Evolutionary conservation across 2,888 invertebrate genomes (phyloP), one percentile per base, ranked within the genome.

Genomic region (Muscina levida): DNA sequence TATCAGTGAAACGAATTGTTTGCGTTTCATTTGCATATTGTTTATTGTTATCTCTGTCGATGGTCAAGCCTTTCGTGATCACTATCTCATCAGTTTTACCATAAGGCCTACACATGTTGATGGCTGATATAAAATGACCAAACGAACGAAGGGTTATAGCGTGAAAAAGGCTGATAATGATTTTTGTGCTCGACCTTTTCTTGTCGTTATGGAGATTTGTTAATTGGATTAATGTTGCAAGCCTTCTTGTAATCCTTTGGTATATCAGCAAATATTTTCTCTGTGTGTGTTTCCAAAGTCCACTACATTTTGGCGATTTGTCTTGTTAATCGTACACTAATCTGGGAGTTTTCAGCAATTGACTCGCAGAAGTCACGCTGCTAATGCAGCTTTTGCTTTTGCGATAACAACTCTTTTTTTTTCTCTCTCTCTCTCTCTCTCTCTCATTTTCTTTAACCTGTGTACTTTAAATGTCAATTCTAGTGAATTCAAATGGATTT

Each of bases 191-290:
- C 39, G 44, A 59, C 42, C 22, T 26, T 5, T 22, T 31, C 13
- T 46, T 10, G 46, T 17, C 75, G 79, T 72, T 76, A 85, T 85
- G 85, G 84, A 85, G 86, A 86, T 87, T 86, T 85, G 82, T 86
- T 89, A 89, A 89, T 87, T 88, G 88, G 89, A 89, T 88, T 88
- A 75, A 72, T 71, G 39, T 24, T 88, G 82, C 71, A 81, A 65
- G 85, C 84, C 84, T 82, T 85, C 82, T 82, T 75, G 84, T 87
- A 88, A 88, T 88, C 87, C 85, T 84, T 83, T 85, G 3, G 84
- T 85, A 83, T 86, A 86, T 85, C 85, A 86, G 85, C 87, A 88
- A 88, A 89, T 87, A 87, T 88, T 88, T 88, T 86, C 59, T 17
- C 31, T 1, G 85, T 77, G 79, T 56, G 59, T 53, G 76, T 62